Percentiles rank a stretch among this genome's conserved stretches.
phyloP scores from a whole-genome alignment of 2,797 vertebrate species.

The Enteromius trimaculatus region DNA sequence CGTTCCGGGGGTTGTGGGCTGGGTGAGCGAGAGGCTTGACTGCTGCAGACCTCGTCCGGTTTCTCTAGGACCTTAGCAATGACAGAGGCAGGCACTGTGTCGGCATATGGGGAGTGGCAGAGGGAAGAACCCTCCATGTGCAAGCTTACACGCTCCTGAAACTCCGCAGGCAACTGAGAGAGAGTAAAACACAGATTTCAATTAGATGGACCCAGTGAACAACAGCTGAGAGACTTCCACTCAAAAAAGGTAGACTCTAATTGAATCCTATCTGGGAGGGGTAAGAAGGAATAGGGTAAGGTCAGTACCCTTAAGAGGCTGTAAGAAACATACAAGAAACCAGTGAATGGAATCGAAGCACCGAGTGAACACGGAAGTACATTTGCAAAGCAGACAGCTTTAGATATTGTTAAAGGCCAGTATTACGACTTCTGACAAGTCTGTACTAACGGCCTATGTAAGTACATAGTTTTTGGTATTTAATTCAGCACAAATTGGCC shows the following conservation, averaged over 20 bases:
- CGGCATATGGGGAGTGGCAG: slow-evolving; percentile 86
- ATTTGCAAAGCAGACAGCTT: slow-evolving; percentile 1
- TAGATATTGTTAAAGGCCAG: background rate
- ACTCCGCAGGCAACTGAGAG: slow-evolving; percentile 87
- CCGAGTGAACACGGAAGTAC: background rate
- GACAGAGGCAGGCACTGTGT: slow-evolving; percentile 87
- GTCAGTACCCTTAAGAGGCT: slow-evolving; percentile 21
- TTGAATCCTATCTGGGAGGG: background rate
- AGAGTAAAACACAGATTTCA: slow-evolving; percentile 36
- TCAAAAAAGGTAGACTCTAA: background rate
- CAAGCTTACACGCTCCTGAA: slow-evolving; percentile 91
- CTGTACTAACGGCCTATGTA: slow-evolving; percentile 9
- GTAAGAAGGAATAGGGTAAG: background rate
- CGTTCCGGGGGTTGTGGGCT: slow-evolving; percentile 84
- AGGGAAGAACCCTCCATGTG: slow-evolving; percentile 87
- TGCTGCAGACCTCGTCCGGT: slow-evolving; percentile 85
- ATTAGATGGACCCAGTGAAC: slow-evolving; percentile 6
- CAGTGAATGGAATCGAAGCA: background rate
- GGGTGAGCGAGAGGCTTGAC: slow-evolving; percentile 86
- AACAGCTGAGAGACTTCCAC: background rate
- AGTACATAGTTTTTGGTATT: slow-evolving; percentile 6
- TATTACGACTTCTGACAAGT: background rate
- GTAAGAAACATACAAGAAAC: background rate
- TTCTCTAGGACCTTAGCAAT: slow-evolving; percentile 92
- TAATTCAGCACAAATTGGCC: background rate